Percentiles rank a stretch among this genome's conserved stretches.
Conservation (phyloP, 1,140 invertebrate genomes). For the Pseudoatta argentina region DNA sequence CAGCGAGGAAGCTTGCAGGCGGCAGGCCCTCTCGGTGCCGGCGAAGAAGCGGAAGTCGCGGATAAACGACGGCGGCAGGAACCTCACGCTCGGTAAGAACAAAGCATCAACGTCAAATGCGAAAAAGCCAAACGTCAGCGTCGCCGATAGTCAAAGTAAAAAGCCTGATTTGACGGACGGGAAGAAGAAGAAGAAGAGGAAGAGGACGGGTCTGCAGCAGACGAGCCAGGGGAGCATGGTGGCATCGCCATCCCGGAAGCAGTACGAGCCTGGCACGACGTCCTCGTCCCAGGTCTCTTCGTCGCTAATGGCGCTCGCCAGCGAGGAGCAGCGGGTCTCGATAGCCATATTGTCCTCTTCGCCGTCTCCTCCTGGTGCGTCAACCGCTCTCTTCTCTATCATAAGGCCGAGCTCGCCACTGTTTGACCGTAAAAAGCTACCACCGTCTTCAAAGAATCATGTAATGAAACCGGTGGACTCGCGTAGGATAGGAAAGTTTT, state of each 20-base stretch:
- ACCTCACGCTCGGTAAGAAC: conserved; percentile 70
- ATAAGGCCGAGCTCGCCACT: conserved; percentile 44
- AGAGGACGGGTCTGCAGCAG: conserved; percentile 58
- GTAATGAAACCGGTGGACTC: conserved; percentile 26
- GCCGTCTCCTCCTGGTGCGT: conserved; percentile 70
- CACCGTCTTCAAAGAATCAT: conserved; percentile 20
- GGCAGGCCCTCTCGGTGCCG: conserved; percentile 76
- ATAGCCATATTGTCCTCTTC: conserved; percentile 66
- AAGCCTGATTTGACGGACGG: conserved; percentile 77
- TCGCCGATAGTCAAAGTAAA: conserved; percentile 73
- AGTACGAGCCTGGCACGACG: conserved; percentile 54
- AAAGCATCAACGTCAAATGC: conserved; percentile 70
- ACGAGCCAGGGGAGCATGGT: conserved; percentile 53
- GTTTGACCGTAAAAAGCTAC: conserved; percentile 46
- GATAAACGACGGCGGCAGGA: conserved; percentile 69
- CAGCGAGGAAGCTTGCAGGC: conserved; percentile 78
- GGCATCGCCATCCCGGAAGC: conserved; percentile 53
- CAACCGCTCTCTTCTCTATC: conserved; percentile 64
- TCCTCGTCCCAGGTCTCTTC: conserved; percentile 46
- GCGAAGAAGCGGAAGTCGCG: conserved; percentile 83
- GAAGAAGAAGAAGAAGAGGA: conserved; percentile 73
- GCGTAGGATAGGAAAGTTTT: conserved; percentile 36
- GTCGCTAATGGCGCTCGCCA: conserved; percentile 55
- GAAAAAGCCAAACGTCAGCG: conserved; percentile 72
- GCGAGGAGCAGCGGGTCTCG: conserved; percentile 36